These are phyloP conservation scores for Catocala sponsa DNA, from an alignment of 2,888 invertebrate genomes.

Conservation along the genomic window DNA sequence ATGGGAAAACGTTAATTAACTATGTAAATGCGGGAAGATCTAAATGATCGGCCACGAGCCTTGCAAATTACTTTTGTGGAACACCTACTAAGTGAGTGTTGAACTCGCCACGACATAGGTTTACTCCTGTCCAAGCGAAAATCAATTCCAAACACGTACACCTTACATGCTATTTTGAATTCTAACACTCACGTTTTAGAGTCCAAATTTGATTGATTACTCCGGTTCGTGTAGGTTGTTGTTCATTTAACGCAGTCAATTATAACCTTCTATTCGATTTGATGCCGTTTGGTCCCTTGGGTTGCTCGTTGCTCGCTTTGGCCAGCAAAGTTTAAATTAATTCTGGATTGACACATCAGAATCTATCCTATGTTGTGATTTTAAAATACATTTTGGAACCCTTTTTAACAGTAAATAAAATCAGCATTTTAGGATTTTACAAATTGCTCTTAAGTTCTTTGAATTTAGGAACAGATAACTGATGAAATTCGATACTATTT, in stretches of 20 bases:
- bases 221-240: slow-evolving; percentile 65
- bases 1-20: slow-evolving; percentile 71
- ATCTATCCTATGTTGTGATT: slow-evolving; percentile 75
- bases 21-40: slow-evolving; percentile 73
- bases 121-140: slow-evolving; percentile 57
- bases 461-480: neutral
- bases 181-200: slow-evolving; percentile 53
- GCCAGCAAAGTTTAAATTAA: slow-evolving; percentile 85
- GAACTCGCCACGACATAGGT: slow-evolving; percentile 66
- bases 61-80: slow-evolving; percentile 77
- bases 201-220: slow-evolving; percentile 68
- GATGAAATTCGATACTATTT: too few relatives aligned
- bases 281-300: slow-evolving; percentile 79
- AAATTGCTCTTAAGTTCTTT: slow-evolving; percentile 26
- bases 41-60: slow-evolving; percentile 72
- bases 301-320: slow-evolving; percentile 77
- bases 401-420: slow-evolving; percentile 62
- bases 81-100: slow-evolving; percentile 77
- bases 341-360: slow-evolving; percentile 83
- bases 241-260: slow-evolving; percentile 77
- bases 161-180: slow-evolving; percentile 44
- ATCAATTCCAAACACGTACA: slow-evolving; percentile 46
- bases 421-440: slow-evolving; percentile 41
- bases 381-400: slow-evolving; percentile 68
- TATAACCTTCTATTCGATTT: slow-evolving; percentile 86